phyloP scores from a whole-genome alignment of 2,113 vertebrate species.

The Brevimyrus niger region DNA sequence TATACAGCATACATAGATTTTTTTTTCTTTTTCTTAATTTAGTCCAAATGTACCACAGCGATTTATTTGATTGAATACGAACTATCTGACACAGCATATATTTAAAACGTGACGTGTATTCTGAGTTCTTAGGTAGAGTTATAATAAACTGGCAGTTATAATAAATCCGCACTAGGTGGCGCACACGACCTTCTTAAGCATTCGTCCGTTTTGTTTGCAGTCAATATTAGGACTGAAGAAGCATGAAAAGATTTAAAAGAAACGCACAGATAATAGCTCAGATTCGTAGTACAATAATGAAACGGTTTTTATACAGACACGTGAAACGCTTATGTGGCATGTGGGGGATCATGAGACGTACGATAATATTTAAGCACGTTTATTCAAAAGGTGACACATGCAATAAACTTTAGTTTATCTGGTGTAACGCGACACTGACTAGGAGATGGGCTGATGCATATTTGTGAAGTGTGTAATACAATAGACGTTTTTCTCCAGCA shows the following conservation, averaged over 20 bases:
- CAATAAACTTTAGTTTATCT: not conserved
- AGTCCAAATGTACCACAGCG: not conserved
- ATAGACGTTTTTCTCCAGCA: not conserved
- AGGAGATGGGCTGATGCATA: not conserved
- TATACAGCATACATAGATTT: not conserved
- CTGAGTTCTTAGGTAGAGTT: not conserved
- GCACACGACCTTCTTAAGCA: not conserved
- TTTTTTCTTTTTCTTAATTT: not conserved
- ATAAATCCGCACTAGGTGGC: constrained; percentile 7
- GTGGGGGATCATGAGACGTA: not conserved
- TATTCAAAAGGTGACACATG: not conserved
- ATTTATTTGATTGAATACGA: not conserved
- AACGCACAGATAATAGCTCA: not conserved
- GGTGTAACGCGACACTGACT: not conserved
- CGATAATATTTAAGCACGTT: not conserved
- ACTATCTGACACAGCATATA: not conserved
- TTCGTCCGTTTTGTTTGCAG: not conserved
- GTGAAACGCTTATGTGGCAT: not conserved
- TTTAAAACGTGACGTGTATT: not conserved
- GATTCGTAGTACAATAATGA: not conserved
- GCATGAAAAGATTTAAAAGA: not conserved
- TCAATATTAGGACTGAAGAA: not conserved
- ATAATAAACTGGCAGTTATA: not conserved
- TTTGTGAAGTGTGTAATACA: not conserved
- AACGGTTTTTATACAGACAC: not conserved